Base-by-base conservation (phyloP, 2,797 vertebrate species). In the Morelia viridis region DNA sequence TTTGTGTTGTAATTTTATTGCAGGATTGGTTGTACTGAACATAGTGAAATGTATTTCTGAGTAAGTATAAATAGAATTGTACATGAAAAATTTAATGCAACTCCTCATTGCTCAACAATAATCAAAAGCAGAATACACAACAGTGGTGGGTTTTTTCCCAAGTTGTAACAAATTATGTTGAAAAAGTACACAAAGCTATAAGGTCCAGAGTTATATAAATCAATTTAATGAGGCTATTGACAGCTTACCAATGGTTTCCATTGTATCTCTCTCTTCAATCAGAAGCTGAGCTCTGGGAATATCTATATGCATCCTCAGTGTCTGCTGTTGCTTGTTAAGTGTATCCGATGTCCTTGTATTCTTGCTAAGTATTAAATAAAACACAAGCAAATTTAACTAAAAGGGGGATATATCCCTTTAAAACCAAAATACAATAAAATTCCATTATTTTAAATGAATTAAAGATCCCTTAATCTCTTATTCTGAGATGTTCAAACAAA, bases 261-360 rank as follows among this genome's bases (percentile, higher is more conserved):
- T 99, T 1, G 99, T 99, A 97, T 99, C 99, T 90, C 99, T 98
- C 96, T 99, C 99, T 96, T 99, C 99, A n/a, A 99, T 99, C 93
- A 99, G 97, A 84, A 99, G 98, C 96, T 99, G 99, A 35, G 99
- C 99, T 97, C 99, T 98, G 94, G 99, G 99, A 95, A 99, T 99
- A 96, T 99, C 99, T 83, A 99, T 99, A 97, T 99, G 99, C 99
- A 99, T 99, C 93, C 99, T 97, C 90, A 99, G 94, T 0, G 99
- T 99, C 96, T 99, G 99, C 96, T 99, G 99, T 96, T 99, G 99
- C 96, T 99, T 99, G 96, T 99, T 99, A 93, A 99, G 97, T 0
- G 99, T 99, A 94, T 99, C 99, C 0, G 99, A 99, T 0, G 99
- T 99, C 94, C 99, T 98, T 0, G 99, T 99, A 95, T 99, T 99